Conservation (phyloP, 2,113 vertebrate genomes). For the Zosterops borbonicus region DNA sequence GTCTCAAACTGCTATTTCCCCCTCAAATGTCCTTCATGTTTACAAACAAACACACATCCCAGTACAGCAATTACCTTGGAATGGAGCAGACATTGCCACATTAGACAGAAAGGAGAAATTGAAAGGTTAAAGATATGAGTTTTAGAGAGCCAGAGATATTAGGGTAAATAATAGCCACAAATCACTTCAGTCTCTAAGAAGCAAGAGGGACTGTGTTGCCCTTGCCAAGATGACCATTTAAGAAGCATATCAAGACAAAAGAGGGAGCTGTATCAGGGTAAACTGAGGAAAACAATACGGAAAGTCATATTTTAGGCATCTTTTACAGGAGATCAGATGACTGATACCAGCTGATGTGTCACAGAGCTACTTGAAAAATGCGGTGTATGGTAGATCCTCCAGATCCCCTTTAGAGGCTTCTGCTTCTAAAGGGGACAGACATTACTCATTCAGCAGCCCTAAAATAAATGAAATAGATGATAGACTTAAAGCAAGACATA, state of each 20-base stretch:
- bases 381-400: background rate
- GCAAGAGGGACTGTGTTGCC: background rate
- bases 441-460: background rate
- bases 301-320: background rate
- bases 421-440: background rate
- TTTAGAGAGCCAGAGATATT: background rate
- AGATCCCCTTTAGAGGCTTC: background rate
- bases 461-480: background rate
- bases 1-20: background rate
- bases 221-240: background rate
- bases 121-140: background rate
- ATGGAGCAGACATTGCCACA: background rate
- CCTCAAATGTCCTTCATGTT: background rate
- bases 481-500: background rate
- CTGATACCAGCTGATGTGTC: background rate
- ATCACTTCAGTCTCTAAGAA: background rate
- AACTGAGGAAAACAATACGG: background rate
- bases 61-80: background rate
- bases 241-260: background rate
- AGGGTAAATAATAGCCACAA: slow-evolving; percentile 13
- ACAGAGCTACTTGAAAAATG: background rate
- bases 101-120: background rate
- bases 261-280: background rate
- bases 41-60: background rate
- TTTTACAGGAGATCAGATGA: background rate